Base-by-base conservation (phyloP, 2,888 invertebrate genomes). In the Ennomos erosarius region DNA sequence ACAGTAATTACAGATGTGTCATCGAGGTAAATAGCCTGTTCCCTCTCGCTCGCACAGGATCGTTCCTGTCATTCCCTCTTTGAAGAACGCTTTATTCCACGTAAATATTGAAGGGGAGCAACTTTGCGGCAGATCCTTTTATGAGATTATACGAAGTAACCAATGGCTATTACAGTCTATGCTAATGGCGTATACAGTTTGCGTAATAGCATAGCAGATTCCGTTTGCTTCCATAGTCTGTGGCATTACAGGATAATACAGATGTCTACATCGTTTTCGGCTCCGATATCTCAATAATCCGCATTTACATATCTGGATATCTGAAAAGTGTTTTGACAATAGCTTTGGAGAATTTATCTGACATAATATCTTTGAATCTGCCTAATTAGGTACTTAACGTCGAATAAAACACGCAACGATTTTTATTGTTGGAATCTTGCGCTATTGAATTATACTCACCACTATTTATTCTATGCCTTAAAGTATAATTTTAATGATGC, bases 1-100 rank as follows among this genome's bases (percentile, higher is more conserved):
- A 80, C 81, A 84, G 84, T 90, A 90, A 90, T 91, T 91, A 91
- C 87, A 81, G 86, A 86, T 85, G 85, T 84, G 84, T 81, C 77
- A 81, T 82, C 78, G 85, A 84, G 86, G 85, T 87, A 88, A 88
- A 88, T 86, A 88, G 84, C 85, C 85, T 79, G 50, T 56, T 49
- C 42, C 57, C 40, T 81, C 82, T 78, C 79, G 62, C 70, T 83
- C 78, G 71, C 79, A 78, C 80, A 76, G 69, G 70, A 50, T 63
- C 78, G 79, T 75, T 78, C 79, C 84, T 87, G 85, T 88, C 88
- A 87, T 87, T 86, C 80, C 74, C 76, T 75, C 79, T 81, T 81
- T 77, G 81, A 78, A 76, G 75, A 80, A 78, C 82, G 78, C 78
- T 86, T 84, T 81, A 85, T 78, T 76, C 78, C 70, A 70, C 75